Base-by-base conservation (phyloP, 2,797 vertebrate genomes). In the Gambelia wislizenii region DNA sequence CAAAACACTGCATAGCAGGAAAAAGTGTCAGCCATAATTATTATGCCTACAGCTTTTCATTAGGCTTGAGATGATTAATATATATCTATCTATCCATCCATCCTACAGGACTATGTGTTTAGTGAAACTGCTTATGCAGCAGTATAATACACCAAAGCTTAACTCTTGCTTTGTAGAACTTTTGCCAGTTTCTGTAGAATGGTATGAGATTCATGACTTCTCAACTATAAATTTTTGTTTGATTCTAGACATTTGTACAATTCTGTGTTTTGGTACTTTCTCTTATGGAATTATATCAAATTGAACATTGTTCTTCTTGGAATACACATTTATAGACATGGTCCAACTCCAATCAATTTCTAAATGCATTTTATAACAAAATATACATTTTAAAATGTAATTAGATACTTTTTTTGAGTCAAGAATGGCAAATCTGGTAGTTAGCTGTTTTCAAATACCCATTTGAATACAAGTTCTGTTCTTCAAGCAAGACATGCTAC, bases 401-500 rank as follows among this genome's bases (percentile, higher is more conserved):
- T 33, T 59, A 4, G 3, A 33, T 67, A 33, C 12, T 33, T 25
- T 33, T 33, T 20, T 59, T 59, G 56, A 20, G 3, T 4, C 18
- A 59, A 59, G 18, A 10, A 67, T 4, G n/a, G n/a, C n/a, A n/a
- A n/a, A n/a, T n/a, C n/a, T n/a, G n/a, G n/a, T n/a, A n/a, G n/a
- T n/a, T n/a, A n/a, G n/a, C n/a, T n/a, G n/a, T n/a, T n/a, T n/a
- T n/a, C n/a, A n/a, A n/a, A n/a, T n/a, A n/a, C n/a, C n/a, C n/a
- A n/a, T n/a, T n/a, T n/a, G n/a, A n/a, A n/a, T n/a, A 59, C 39
- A 59, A 76, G 72, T 61, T 61, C 54, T 61, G 52, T 44, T 39
- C 84, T 85, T 85, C 54, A 85, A 47, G 30, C 84, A 85, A 76
- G 84, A 61, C 72, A 42, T 74, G 13, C 47, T 85, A 84, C 56